phyloP scores from a whole-genome alignment of 2,888 invertebrate species.

The Ophion obscuratus region DNA sequence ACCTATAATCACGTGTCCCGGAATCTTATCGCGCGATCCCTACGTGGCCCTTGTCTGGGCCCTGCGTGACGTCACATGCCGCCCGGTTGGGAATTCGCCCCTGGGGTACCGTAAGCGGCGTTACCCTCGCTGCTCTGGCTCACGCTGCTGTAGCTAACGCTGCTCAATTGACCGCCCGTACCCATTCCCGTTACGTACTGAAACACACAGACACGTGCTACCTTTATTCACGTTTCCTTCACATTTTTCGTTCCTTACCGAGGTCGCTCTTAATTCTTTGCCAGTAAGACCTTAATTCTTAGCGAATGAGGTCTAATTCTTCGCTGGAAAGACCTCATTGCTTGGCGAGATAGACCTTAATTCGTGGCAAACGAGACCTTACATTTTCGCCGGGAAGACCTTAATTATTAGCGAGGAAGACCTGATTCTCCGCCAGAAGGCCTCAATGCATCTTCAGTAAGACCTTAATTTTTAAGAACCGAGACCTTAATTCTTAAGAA shows the following conservation, averaged over 20 bases:
- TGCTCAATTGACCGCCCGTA: conserved; percentile 78
- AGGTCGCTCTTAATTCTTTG: no score
- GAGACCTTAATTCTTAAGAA: no score
- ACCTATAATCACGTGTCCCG: conserved; percentile 81
- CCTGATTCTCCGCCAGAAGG: no score
- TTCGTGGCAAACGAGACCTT: no score
- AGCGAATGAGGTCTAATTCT: no score
- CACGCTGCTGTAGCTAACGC: conserved; percentile 81
- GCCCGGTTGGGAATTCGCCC: conserved; percentile 70
- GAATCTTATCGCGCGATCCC: conserved; percentile 80
- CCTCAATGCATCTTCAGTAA: no score
- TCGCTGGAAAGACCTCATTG: no score
- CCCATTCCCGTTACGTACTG: conserved; percentile 81
- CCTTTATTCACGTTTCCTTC: background rate
- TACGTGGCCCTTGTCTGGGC: conserved; percentile 80
- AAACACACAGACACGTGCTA: conserved; percentile 59
- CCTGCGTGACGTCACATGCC: conserved; percentile 81
- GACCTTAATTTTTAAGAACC: no score
- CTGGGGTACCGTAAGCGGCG: conserved; percentile 68
- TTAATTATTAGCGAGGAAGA: no score
- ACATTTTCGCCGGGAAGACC: no score
- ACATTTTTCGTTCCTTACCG: conserved; percentile 2
- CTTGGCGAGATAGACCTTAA: no score
- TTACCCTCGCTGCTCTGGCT: conserved; percentile 81
- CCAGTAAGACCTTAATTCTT: no score